Evolutionary conservation across 2,888 invertebrate genomes (phyloP).

Genomic region (Pecten maximus): DNA sequence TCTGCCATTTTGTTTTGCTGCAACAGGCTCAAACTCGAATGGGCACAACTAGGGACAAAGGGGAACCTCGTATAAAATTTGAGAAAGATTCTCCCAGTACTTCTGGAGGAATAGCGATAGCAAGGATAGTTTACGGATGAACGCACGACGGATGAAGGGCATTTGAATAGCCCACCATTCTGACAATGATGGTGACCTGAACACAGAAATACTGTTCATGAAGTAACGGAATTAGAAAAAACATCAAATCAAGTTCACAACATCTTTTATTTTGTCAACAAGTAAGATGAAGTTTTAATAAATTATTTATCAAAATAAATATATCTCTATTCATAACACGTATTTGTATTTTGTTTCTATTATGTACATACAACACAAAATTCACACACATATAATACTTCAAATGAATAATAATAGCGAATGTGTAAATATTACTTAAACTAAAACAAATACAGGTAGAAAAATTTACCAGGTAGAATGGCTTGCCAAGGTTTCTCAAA

Average conservation of each 20-base stretch:
- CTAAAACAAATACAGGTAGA: not conserved
- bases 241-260: not conserved
- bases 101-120: too few species aligned
- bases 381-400: not conserved
- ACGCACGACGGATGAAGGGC: too few species aligned
- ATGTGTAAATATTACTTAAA: not conserved
- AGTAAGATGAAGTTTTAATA: not conserved
- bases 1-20: too few species aligned
- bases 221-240: not conserved
- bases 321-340: not conserved
- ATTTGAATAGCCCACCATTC: too few species aligned
- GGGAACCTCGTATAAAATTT: too few species aligned
- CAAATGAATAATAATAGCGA: not conserved
- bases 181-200: not conserved
- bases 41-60: too few species aligned
- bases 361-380: not conserved
- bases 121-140: too few species aligned
- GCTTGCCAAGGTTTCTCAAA: too few species aligned
- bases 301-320: not conserved
- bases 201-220: not conserved
- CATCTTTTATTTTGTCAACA: constrained; percentile 7
- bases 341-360: not conserved
- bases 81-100: too few species aligned
- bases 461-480: too few species aligned
- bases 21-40: too few species aligned